A percentile compares a stretch with the other conserved stretches of the same genome.
phyloP scores from a whole-genome alignment of 2,113 vertebrate species.

The Hiodon alosoides region DNA sequence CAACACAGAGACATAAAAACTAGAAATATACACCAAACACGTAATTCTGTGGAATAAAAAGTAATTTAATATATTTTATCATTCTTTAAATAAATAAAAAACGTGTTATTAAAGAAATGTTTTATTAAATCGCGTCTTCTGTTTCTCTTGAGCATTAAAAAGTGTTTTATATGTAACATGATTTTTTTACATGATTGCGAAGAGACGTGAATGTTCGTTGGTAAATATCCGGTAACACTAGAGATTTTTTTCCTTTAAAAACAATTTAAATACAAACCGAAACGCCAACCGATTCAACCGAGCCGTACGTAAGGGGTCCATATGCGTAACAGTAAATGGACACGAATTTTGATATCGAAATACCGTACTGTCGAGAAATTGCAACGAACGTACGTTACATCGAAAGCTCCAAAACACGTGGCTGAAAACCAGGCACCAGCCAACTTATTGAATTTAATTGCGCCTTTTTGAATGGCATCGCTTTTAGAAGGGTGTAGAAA shows the following conservation, averaged over 20 bases:
- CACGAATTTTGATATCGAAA: not conserved
- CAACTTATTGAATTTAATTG: not conserved
- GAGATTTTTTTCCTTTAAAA: not conserved
- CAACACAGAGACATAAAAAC: no score
- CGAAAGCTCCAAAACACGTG: conserved; percentile 2
- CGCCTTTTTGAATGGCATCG: not conserved
- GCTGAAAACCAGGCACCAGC: not conserved
- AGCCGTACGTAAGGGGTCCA: not conserved
- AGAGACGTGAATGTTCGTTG: not conserved
- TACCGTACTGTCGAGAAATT: not conserved
- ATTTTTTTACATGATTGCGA: not conserved
- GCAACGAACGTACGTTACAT: not conserved
- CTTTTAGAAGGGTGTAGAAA: not conserved
- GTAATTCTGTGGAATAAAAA: no score
- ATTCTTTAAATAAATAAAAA: not conserved
- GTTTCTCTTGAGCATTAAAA: not conserved
- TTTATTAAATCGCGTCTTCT: not conserved
- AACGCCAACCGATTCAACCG: not conserved
- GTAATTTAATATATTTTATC: no score
- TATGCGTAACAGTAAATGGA: not conserved
- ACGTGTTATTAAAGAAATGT: not conserved
- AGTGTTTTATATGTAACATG: not conserved
- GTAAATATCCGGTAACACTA: not conserved
- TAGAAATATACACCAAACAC: no score
- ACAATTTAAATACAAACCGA: not conserved